Base-by-base conservation (phyloP, 2,888 invertebrate species). In the Nomada flava region DNA sequence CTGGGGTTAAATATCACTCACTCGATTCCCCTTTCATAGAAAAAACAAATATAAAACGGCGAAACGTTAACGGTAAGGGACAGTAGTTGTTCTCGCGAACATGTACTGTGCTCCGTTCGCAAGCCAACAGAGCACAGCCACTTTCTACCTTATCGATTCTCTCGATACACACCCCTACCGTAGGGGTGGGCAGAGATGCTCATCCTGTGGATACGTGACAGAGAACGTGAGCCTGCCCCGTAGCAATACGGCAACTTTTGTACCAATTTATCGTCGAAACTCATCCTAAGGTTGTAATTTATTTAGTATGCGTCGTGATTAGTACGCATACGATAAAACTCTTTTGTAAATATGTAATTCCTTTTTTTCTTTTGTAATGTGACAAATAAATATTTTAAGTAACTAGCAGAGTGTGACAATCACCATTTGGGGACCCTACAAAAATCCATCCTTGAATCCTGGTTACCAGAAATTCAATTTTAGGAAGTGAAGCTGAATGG, bases 301-400 rank as follows among this genome's bases (percentile, higher is more conserved):
- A 78, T 78, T 79, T 63, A 64, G 47, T 23, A 60, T 64, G 70
- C 57, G 29, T 62, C 52, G 15, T 36, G 36, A 36, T 36, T 36
- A 36, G 36, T 36, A 36, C 5, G 64, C 73, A 18, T 55, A 26
- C 60, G 76, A 26, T 52, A 13, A 64, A 65, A 72, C 23, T 29
- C 57, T 76, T 65, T 86, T 88, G 89, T 89, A 89, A 59, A 89
- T 89, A 89, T 84, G 83, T 84, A 84, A 79, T 69, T 81, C 73
- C 62, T 63, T 78, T 78, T 76, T 72, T 65, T 36, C 44, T 44
- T 87, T 84, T 88, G 70, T 87, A 89, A 84, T 26, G 11, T 36
- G 65, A 88, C 62, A 72, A 88, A 83, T 84, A 88, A 89, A 85
- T 71, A 60, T 72, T 55, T 26, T 81, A 70, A 50, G 13, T 47